These are phyloP conservation scores for Scaptomyza cyrtandrae DNA, from an alignment of 2,888 invertebrate species.

Conservation along the genomic window DNA sequence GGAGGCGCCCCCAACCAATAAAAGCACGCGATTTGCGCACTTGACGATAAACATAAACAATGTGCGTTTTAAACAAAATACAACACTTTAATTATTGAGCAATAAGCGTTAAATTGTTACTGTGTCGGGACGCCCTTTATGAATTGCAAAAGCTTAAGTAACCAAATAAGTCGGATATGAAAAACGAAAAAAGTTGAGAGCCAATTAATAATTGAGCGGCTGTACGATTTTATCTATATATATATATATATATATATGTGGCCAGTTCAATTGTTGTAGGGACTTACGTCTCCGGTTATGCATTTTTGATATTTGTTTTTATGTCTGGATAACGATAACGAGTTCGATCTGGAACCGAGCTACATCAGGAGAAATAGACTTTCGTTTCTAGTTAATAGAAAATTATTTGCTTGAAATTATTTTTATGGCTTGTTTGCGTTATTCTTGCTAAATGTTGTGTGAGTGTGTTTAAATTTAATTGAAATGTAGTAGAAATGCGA, in stretches of 20 bases:
- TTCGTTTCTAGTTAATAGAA: constrained; percentile 64
- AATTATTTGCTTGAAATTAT: constrained; percentile 75
- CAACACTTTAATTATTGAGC: constrained; percentile 38
- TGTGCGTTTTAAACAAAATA: constrained; percentile 47
- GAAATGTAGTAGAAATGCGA: constrained; percentile 62
- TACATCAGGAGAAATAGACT: constrained; percentile 32
- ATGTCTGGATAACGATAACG: constrained; percentile 71
- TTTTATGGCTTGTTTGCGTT: constrained; percentile 28
- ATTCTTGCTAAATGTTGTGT: constrained; percentile 42
- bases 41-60: constrained; percentile 8
- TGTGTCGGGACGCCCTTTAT: constrained; percentile 24
- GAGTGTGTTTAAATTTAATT: constrained; percentile 63
- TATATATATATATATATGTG: neutral
- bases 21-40: constrained; percentile 12
- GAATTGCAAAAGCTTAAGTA: constrained; percentile 48
- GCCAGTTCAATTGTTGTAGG: constrained; percentile 58
- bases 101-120: constrained; percentile 14
- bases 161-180: constrained; percentile 35
- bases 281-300: constrained; percentile 44
- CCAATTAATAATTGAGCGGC: constrained; percentile 56
- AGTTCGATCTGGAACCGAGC: constrained; percentile 75
- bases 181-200: constrained; percentile 43
- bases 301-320: constrained; percentile 33
- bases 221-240: constrained; percentile 34
- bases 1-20: constrained; percentile 2